Base-by-base conservation (phyloP, 2,113 vertebrate genomes). In the Channa argus region DNA sequence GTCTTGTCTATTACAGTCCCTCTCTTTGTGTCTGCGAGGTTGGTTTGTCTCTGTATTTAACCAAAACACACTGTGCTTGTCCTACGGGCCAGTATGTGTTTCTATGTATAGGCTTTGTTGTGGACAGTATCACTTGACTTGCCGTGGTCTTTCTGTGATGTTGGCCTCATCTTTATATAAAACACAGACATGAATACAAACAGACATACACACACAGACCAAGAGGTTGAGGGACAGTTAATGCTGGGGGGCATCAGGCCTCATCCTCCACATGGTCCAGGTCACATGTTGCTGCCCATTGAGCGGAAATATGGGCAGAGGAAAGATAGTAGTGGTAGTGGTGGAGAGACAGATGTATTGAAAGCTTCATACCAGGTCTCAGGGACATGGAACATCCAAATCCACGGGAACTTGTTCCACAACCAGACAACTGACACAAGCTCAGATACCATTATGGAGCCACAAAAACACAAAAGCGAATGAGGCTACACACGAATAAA, bases 41-140 rank as follows among this genome's bases (percentile, higher is more conserved):
- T 78, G 66, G 71, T 65, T 38, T 34, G 64, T 71, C 70, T 82
- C 82, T 84, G 79, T 85, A 84, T 84, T 88, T 84, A 82, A 80
- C 71, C 78, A 71, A 88, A 86, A 85, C 83, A 82, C 78, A 74
- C 39, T 79, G 85, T 63, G 50, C 84, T 75, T 36, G 51, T 88
- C 82, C 67, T 84, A 80, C 66, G 73, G 84, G 80, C 59, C 74
- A 14, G 72, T 63, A 72, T 84, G 75, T 80, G 77, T 63, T 80
- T 75, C 75, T 86, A 88, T 86, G 84, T 82, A 87, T 87, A 88
- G 84, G 56, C 80, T 84, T 76, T 80, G 80, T 80, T 82, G 77
- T 83, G 68, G 71, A 80, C 80, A 67, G 77, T 69, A 82, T 85
- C 74, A 68, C 73, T 83, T 76, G 83, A 80, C 76, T 84, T 71